Percentiles rank a stretch among this genome's conserved stretches.
Evolutionary conservation across 1,140 invertebrate species (phyloP).

Genomic region (Atta cephalotes): DNA sequence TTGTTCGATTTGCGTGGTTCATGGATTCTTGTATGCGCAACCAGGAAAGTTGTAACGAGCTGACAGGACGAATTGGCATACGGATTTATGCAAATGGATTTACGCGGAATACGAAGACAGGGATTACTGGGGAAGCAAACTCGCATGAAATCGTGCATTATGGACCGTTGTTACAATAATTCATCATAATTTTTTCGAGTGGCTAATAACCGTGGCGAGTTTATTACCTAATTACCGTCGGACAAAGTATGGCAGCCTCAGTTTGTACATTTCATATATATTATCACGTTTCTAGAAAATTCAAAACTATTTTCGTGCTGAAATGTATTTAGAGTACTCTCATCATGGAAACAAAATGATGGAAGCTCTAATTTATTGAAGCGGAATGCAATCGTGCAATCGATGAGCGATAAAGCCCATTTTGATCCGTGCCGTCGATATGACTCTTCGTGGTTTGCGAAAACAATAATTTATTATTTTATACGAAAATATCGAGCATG

Average conservation of each 20-base stretch:
- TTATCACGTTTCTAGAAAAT: conserved; percentile 31
- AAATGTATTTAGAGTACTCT: conserved; percentile 30
- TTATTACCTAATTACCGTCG: conserved; percentile 46
- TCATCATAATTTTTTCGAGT: conserved; percentile 39
- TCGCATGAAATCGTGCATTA: conserved; percentile 35
- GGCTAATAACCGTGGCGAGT: conserved; percentile 24
- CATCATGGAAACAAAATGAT: not conserved
- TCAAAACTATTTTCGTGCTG: conserved; percentile 11
- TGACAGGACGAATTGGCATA: conserved; percentile 60
- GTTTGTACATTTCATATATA: not conserved
- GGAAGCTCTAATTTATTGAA: conserved; percentile 22
- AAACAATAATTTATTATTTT: conserved; percentile 45
- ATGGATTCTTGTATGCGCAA: conserved; percentile 50
- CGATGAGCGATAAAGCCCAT: conserved; percentile 15
- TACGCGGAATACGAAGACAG: conserved; percentile 25
- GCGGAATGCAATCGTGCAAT: conserved; percentile 17
- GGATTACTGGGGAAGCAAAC: not conserved
- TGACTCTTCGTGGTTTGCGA: not conserved
- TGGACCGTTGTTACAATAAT: conserved; percentile 45
- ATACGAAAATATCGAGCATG: conserved; percentile 4
- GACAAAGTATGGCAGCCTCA: not conserved
- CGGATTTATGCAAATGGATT: conserved; percentile 62
- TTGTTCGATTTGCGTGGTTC: conserved; percentile 55
- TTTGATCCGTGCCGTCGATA: conserved; percentile 23
- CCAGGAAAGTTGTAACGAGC: conserved; percentile 50